These are phyloP conservation scores for Andricus quercusramuli DNA, from an alignment of 2,888 invertebrate species.

Conservation along the genomic window DNA sequence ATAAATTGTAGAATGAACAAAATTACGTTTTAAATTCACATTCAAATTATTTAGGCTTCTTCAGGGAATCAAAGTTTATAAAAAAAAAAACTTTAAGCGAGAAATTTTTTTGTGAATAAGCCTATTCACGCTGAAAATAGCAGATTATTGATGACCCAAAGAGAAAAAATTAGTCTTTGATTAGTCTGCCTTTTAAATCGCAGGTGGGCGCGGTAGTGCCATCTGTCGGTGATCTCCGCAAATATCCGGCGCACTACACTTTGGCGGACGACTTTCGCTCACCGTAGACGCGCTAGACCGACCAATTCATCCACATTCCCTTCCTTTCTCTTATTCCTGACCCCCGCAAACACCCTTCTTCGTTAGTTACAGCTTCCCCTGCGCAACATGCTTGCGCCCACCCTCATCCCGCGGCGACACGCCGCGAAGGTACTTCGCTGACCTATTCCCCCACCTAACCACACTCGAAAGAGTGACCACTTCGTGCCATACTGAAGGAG, in stretches of 20 bases:
- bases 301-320: conserved; percentile 52
- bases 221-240: conserved; percentile 74
- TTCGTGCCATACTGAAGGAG: conserved; percentile 50
- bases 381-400: conserved; percentile 28
- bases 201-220: conserved; percentile 70
- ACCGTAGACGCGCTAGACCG: conserved; percentile 51
- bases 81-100: too few relatives aligned
- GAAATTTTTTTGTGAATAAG: too few relatives aligned
- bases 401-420: conserved; percentile 18
- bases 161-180: too few relatives aligned
- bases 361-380: conserved; percentile 15
- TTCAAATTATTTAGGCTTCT: too few relatives aligned
- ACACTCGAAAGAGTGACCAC: conserved; percentile 63
- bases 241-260: conserved; percentile 54
- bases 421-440: conserved; percentile 44
- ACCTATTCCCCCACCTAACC: conserved; percentile 41
- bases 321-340: conserved; percentile 45
- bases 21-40: too few relatives aligned
- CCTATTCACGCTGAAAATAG: too few relatives aligned
- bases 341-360: conserved; percentile 45
- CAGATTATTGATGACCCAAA: too few relatives aligned
- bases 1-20: too few relatives aligned
- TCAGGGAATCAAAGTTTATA: too few relatives aligned
- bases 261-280: conserved; percentile 47
- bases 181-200: conserved; percentile 11